Percentiles rank a stretch among this genome's conserved stretches.
Conservation (phyloP, 2,113 vertebrate genomes). For the Ursus arctos region DNA sequence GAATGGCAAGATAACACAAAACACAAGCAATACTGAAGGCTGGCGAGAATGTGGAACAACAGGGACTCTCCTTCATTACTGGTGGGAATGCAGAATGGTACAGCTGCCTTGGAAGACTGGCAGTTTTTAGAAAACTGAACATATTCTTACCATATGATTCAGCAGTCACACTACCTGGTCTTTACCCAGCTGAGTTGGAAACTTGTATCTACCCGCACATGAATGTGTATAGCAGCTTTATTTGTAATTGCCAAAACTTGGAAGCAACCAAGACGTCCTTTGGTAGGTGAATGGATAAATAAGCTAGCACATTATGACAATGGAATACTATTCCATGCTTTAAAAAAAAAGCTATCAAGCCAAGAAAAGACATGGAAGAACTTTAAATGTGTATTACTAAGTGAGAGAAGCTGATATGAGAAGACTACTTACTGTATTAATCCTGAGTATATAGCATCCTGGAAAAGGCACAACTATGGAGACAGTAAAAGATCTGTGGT, state of each 20-base stretch:
- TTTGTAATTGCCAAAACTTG: not conserved
- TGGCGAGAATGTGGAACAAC: not conserved
- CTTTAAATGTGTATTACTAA: not conserved
- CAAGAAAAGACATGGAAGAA: not conserved
- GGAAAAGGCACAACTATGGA: not conserved
- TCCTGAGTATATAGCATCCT: not conserved
- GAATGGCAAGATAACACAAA: not conserved
- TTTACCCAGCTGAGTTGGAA: not conserved
- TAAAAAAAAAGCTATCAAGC: not conserved
- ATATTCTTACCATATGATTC: not conserved
- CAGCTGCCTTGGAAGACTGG: not conserved
- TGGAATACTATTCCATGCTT: not conserved
- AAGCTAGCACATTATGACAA: not conserved
- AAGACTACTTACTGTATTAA: not conserved
- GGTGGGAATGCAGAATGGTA: not conserved
- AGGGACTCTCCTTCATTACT: not conserved
- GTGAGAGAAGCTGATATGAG: not conserved
- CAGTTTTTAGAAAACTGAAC: not conserved
- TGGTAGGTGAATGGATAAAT: not conserved
- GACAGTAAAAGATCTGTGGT: not conserved
- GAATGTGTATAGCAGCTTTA: not conserved
- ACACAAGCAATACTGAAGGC: not conserved
- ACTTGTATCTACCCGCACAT: not conserved
- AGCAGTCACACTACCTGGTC: not conserved
- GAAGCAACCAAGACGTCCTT: not conserved